phyloP scores from a whole-genome alignment of 2,888 invertebrate species.

The Apodemia hepburni region DNA sequence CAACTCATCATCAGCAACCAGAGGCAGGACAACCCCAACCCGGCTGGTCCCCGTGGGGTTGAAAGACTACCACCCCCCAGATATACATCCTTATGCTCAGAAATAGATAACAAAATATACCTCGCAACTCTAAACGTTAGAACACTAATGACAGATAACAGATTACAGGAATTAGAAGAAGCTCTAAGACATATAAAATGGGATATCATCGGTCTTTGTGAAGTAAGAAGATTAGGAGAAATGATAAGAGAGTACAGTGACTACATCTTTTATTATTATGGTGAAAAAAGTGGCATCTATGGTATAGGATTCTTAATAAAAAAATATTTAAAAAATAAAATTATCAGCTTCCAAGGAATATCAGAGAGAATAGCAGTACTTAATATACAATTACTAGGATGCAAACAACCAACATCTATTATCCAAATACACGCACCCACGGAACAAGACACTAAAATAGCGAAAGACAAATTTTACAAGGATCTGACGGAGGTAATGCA shows the following conservation, averaged over 20 bases:
- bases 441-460: slow-evolving; percentile 7
- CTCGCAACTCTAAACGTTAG: slow-evolving; percentile 28
- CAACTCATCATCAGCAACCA: slow-evolving; percentile 25
- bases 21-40: slow-evolving; percentile 30
- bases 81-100: slow-evolving; percentile 14
- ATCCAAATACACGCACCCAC: slow-evolving; percentile 15
- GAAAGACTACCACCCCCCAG: slow-evolving; percentile 29
- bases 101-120: slow-evolving; percentile 19
- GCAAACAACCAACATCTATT: slow-evolving; percentile 13
- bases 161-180: slow-evolving; percentile 26
- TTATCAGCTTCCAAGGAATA: slow-evolving; percentile 26
- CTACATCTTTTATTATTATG: slow-evolving; percentile 26
- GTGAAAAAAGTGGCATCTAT: slow-evolving; percentile 22
- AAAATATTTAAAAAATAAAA: slow-evolving; percentile 27
- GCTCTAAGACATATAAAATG: slow-evolving; percentile 31
- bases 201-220: slow-evolving; percentile 33
- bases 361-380: slow-evolving; percentile 29
- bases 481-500: slow-evolving; percentile 14
- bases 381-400: slow-evolving; percentile 22
- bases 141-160: slow-evolving; percentile 23
- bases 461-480: slow-evolving; percentile 23
- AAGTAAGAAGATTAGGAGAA: slow-evolving; percentile 32
- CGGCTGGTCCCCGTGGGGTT: slow-evolving; percentile 33
- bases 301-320: slow-evolving; percentile 29
- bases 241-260: slow-evolving; percentile 27